Percentiles rank a stretch among this genome's conserved stretches.
Conservation (phyloP, 2,797 vertebrate genomes). For the Peromyscus melanophrys region DNA sequence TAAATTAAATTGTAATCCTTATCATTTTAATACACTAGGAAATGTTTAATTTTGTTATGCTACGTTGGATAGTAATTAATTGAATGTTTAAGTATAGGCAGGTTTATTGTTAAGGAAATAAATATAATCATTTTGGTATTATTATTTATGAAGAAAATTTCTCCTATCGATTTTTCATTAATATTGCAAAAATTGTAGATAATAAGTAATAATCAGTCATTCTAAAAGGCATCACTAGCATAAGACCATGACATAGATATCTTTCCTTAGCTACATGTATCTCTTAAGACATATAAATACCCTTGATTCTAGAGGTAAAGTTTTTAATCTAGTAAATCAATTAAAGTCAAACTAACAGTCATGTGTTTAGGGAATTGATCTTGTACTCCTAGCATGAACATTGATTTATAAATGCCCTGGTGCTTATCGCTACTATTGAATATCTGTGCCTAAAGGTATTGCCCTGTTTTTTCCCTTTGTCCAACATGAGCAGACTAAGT, state of each 20-base stretch:
- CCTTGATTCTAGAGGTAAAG: conserved; percentile 29
- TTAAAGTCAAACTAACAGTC: not conserved
- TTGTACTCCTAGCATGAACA: not conserved
- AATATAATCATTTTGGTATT: not conserved
- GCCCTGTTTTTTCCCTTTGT: conserved; percentile 5
- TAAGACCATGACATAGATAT: not conserved
- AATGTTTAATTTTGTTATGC: not conserved
- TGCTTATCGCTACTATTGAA: not conserved
- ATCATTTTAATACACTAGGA: conserved; percentile 11
- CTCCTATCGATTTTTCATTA: not conserved
- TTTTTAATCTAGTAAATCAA: conserved; percentile 38
- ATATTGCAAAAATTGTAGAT: conserved; percentile 11
- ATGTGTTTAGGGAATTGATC: not conserved
- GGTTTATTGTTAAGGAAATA: conserved; percentile 51
- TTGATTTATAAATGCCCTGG: not conserved
- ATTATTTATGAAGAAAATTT: not conserved
- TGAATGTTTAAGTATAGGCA: not conserved
- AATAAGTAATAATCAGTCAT: not conserved
- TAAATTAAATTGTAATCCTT: conserved; percentile 9
- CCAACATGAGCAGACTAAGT: conserved; percentile 6
- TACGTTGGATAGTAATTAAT: not conserved
- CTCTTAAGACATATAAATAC: not conserved
- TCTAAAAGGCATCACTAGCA: conserved; percentile 7
- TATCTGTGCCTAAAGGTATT: not conserved
- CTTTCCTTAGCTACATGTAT: not conserved